Percentiles rank a stretch among this genome's conserved stretches.
Conservation (phyloP, 2,888 invertebrate genomes). For the Drosophila limbata region DNA sequence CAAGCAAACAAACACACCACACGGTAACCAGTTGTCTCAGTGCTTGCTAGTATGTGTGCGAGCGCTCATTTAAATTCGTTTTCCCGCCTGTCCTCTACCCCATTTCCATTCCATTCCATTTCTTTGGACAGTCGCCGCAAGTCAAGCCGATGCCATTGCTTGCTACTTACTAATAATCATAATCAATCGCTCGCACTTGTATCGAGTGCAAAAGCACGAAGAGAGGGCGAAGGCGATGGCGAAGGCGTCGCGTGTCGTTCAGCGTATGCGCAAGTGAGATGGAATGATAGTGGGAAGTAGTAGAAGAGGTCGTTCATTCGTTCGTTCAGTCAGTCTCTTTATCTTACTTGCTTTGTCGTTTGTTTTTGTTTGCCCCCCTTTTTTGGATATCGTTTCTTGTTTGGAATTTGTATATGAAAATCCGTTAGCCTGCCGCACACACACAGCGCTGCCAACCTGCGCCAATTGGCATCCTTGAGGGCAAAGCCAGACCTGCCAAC, state of each 20-base stretch:
- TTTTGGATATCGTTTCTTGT: constrained; percentile 48
- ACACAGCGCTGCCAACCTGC: constrained; percentile 69
- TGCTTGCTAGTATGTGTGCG: constrained; percentile 29
- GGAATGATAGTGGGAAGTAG: constrained; percentile 25
- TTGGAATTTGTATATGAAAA: constrained; percentile 62
- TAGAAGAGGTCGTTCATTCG: constrained; percentile 43
- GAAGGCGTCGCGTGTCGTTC: constrained; percentile 29
- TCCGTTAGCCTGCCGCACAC: constrained; percentile 63
- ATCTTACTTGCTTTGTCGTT: constrained; percentile 68
- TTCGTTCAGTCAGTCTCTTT: constrained; percentile 40
- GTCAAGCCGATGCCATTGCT: constrained; percentile 46
- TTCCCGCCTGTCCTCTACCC: constrained; percentile 63
- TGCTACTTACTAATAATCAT: constrained; percentile 78
- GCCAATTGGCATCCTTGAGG: constrained; percentile 73
- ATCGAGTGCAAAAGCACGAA: constrained; percentile 68
- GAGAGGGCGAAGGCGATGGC: constrained; percentile 26
- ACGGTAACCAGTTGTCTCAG: constrained; percentile 53
- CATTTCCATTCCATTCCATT: constrained; percentile 43
- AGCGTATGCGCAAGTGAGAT: constrained; percentile 48
- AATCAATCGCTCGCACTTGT: constrained; percentile 80
- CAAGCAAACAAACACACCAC: constrained; percentile 22
- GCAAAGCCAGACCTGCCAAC: constrained; percentile 45
- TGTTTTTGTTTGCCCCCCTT: constrained; percentile 70
- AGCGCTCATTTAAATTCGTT: constrained; percentile 76
- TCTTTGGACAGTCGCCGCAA: constrained; percentile 61